These are phyloP conservation scores for Plagodis pulveraria DNA, from an alignment of 2,888 invertebrate species.

Conservation along the genomic window DNA sequence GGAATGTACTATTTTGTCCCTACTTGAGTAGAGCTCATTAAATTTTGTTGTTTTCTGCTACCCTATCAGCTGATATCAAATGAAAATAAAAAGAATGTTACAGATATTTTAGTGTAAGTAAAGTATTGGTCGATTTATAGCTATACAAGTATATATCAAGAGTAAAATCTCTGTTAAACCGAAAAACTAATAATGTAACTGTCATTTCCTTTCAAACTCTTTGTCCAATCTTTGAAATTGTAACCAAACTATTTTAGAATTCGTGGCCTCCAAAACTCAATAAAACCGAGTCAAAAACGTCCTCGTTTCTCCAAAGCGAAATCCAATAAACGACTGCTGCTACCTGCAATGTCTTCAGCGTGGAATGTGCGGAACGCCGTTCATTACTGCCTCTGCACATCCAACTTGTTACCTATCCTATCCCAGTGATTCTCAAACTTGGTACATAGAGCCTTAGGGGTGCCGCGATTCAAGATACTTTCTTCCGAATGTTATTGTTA, in stretches of 20 bases:
- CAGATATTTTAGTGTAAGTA: too few species aligned
- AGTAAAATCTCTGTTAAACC: too few species aligned
- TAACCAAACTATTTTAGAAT: slow-evolving; percentile 36
- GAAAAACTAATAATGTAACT: background rate
- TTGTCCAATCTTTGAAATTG: slow-evolving; percentile 22
- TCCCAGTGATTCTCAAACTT: slow-evolving; percentile 21
- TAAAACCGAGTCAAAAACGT: slow-evolving; percentile 57
- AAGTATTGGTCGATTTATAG: too few species aligned
- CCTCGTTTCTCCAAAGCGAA: slow-evolving; percentile 47
- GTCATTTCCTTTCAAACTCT: slow-evolving; percentile 5
- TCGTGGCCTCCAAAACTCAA: slow-evolving; percentile 52
- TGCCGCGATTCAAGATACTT: too few species aligned
- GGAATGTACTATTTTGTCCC: too few species aligned
- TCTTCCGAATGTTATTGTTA: too few species aligned
- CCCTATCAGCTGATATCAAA: too few species aligned
- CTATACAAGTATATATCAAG: too few species aligned
- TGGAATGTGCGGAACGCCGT: slow-evolving; percentile 70
- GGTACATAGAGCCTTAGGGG: background rate
- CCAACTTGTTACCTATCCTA: slow-evolving; percentile 67
- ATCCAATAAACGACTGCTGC: slow-evolving; percentile 68
- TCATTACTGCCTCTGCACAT: slow-evolving; percentile 72
- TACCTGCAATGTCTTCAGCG: slow-evolving; percentile 68
- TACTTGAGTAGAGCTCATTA: too few species aligned
- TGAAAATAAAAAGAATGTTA: too few species aligned
- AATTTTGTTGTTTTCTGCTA: too few species aligned